These are phyloP conservation scores for Chaetops frenatus DNA, from an alignment of 2,113 vertebrate genomes.

Conservation along the genomic window DNA sequence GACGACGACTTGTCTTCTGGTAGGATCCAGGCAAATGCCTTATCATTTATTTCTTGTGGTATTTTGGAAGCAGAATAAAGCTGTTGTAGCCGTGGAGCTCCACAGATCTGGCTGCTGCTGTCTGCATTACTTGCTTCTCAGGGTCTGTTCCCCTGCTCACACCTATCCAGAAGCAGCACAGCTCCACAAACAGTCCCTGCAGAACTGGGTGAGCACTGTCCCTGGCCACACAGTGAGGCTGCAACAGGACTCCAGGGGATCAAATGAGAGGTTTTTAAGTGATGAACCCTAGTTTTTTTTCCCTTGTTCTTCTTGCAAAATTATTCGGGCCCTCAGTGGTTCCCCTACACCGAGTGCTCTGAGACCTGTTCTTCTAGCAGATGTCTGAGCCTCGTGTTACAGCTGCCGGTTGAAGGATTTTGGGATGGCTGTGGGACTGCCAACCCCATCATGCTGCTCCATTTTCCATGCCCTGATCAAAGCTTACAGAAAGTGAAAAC, in stretches of 20 bases:
- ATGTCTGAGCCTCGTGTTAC: background rate
- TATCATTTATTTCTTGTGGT: background rate
- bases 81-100: background rate
- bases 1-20: background rate
- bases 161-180: background rate
- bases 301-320: background rate
- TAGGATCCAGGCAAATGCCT: background rate
- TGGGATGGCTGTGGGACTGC: accelerated
- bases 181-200: background rate
- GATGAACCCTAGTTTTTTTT: background rate
- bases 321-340: background rate
- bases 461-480: background rate
- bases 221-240: accelerated
- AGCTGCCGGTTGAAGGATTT: background rate
- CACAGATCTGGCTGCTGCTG: background rate
- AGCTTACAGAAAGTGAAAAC: background rate
- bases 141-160: background rate
- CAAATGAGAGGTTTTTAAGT: background rate
- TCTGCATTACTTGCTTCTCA: background rate
- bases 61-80: conserved; percentile 15
- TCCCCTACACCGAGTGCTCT: accelerated
- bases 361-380: background rate
- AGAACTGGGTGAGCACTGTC: background rate
- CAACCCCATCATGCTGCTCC: background rate
- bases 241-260: background rate